Evolutionary conservation across 2,797 vertebrate genomes (phyloP).

Genomic region (Galago senegalensis): DNA sequence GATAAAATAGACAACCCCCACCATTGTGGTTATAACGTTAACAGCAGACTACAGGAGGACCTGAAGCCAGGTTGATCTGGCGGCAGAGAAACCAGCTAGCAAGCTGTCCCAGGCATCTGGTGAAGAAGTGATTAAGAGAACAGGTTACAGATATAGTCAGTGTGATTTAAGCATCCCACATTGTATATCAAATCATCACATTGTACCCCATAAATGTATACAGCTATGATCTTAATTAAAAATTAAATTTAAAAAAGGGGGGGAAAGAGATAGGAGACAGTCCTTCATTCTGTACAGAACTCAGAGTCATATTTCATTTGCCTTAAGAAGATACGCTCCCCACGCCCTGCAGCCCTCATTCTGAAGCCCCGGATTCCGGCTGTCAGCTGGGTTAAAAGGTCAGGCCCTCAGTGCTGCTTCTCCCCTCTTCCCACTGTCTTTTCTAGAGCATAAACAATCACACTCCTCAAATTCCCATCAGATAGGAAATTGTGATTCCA

Average conservation of each 20-base stretch:
- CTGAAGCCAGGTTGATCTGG: not conserved
- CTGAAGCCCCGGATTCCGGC: constrained; percentile 15
- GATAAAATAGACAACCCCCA: not conserved
- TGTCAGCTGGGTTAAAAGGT: constrained; percentile 44
- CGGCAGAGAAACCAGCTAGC: not conserved
- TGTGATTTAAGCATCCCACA: too few species aligned
- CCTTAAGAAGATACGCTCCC: not conserved
- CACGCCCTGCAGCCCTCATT: not conserved
- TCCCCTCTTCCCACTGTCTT: constrained; percentile 76
- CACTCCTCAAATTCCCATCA: constrained; percentile 71
- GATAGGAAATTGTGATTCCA: constrained; percentile 76
- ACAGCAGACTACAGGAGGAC: not conserved
- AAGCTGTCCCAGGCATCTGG: not conserved
- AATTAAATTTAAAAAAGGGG: too few species aligned
- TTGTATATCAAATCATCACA: too few species aligned
- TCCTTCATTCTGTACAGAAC: constrained; percentile 1
- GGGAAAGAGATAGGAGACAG: not conserved
- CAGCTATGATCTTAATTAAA: too few species aligned
- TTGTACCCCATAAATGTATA: too few species aligned
- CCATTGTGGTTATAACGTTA: not conserved
- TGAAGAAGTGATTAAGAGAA: not conserved
- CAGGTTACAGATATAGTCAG: not conserved
- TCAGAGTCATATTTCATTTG: not conserved
- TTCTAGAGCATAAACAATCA: constrained; percentile 70
- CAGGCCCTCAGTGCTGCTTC: constrained; percentile 20